Evolutionary conservation across 2,113 vertebrate species (phyloP).

Genomic region (Crotalus tigris): DNA sequence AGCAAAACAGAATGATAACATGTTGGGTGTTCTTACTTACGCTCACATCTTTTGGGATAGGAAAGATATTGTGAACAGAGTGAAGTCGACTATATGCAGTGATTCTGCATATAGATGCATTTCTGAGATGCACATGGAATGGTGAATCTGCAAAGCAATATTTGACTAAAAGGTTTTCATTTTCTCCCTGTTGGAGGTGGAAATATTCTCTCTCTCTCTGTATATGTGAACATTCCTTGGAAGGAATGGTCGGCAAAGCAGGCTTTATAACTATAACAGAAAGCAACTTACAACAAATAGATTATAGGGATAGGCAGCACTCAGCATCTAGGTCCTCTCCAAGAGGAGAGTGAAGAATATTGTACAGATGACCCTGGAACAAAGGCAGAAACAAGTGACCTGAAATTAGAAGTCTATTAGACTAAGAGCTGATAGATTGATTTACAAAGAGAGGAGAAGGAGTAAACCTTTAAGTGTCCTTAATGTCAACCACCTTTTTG

Average conservation of each 20-base stretch:
- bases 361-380: neutral
- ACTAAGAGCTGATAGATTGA: neutral
- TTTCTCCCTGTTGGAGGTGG: neutral
- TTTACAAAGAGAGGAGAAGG: neutral
- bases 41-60: neutral
- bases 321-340: neutral
- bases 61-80: neutral
- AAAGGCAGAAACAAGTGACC: neutral
- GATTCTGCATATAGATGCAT: neutral
- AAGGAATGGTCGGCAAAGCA: neutral
- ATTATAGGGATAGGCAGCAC: neutral
- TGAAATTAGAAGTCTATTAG: neutral
- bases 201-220: neutral
- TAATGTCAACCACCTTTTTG: neutral
- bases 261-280: neutral
- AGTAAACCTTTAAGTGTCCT: neutral
- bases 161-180: neutral
- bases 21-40: neutral
- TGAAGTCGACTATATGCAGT: neutral
- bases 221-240: neutral
- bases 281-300: neutral
- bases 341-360: neutral
- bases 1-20: neutral
- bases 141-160: neutral
- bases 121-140: neutral